A percentile compares a stretch with the other conserved stretches of the same genome.
phyloP scores from a whole-genome alignment of 2,113 vertebrate species.

The Prionailurus bengalensis region DNA sequence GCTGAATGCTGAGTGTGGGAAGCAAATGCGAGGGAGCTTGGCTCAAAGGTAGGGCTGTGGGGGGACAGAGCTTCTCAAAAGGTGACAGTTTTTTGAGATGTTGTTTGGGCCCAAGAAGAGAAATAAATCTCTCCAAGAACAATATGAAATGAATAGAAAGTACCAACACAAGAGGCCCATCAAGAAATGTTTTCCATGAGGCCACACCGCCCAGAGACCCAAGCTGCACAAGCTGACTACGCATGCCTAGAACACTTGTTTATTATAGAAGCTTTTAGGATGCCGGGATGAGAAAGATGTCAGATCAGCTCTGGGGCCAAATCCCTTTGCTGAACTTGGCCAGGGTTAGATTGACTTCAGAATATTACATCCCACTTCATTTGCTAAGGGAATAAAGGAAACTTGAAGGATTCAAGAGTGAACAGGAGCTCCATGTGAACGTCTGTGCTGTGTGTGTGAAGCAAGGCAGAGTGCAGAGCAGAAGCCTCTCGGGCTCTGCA shows the following conservation, averaged over 20 bases:
- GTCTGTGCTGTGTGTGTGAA: neutral
- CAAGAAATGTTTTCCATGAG: neutral
- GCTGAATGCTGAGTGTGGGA: neutral
- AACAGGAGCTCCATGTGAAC: neutral
- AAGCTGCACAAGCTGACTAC: neutral
- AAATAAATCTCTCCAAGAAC: neutral
- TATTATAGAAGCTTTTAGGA: neutral
- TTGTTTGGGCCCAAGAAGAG: neutral
- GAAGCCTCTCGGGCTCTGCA: neutral
- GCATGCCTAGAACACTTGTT: neutral
- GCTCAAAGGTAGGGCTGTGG: neutral
- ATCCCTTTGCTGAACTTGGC: neutral
- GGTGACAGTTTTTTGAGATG: neutral
- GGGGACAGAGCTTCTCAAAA: neutral
- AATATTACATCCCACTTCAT: neutral
- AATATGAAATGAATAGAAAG: neutral
- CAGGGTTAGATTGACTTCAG: neutral
- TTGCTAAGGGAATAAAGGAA: neutral
- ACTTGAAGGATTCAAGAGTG: neutral
- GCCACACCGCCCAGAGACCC: neutral
- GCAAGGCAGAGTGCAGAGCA: accelerated
- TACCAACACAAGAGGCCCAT: neutral
- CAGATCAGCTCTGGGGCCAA: neutral
- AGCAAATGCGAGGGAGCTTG: neutral
- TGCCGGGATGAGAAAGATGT: neutral